Percentiles rank a stretch among this genome's conserved stretches.
Conservation (phyloP, 2,797 vertebrate species). For the Sus cebifrons region DNA sequence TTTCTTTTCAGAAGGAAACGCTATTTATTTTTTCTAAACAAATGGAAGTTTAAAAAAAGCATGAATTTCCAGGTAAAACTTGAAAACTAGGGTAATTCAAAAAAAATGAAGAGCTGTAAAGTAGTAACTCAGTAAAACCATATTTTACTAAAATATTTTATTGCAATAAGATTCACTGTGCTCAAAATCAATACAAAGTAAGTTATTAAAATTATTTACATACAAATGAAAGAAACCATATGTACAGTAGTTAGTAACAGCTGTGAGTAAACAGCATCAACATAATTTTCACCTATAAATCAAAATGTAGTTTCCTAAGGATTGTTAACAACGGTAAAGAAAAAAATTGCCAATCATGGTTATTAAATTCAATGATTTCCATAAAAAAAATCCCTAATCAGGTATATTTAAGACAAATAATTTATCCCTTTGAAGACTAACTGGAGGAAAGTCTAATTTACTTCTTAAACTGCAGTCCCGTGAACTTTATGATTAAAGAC, state of each 20-base stretch:
- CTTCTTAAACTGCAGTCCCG: conserved; percentile 27
- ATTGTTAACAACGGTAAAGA: conserved; percentile 59
- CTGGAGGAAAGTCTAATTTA: conserved; percentile 53
- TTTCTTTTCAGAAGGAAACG: conserved; percentile 58
- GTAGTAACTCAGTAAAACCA: conserved; percentile 64
- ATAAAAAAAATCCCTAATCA: conserved; percentile 33
- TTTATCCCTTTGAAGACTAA: conserved; percentile 66
- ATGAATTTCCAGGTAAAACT: conserved; percentile 55
- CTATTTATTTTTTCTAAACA: conserved; percentile 49
- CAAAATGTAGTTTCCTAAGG: conserved; percentile 75
- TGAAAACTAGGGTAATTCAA: conserved; percentile 1
- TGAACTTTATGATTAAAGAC: conserved; percentile 26
- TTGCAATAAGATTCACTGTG: conserved; percentile 88
- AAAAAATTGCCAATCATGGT: not conserved
- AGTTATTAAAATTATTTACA: conserved; percentile 91
- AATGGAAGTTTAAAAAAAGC: conserved; percentile 38
- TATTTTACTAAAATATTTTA: conserved; percentile 91
- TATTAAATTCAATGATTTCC: conserved; percentile 66
- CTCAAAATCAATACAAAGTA: conserved; percentile 91
- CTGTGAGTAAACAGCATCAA: conserved; percentile 83
- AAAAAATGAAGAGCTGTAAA: conserved; percentile 69
- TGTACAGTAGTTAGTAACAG: conserved; percentile 68
- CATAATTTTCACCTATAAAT: conserved; percentile 77
- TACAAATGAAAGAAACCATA: conserved; percentile 85
- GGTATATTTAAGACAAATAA: conserved; percentile 41